Evolutionary conservation across 2,113 vertebrate genomes (phyloP), one percentile per base, ranked within the genome.

Genomic region (Heterotis niloticus): DNA sequence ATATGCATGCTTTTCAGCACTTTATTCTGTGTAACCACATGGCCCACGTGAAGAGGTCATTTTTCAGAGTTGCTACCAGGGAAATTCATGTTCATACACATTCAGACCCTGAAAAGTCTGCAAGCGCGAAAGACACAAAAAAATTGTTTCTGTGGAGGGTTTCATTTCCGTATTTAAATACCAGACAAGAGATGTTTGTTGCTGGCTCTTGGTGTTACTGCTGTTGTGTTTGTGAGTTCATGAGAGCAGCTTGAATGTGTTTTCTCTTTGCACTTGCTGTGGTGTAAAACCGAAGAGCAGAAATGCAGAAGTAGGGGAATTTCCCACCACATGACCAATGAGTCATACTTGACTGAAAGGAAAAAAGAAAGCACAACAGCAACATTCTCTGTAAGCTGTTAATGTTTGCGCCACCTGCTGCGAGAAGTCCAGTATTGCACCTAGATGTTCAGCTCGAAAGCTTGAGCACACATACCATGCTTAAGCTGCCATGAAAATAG

Each of bases 301-400:
- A 75, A 75, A 64, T 62, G 56, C 80, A 68, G 84, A 54, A 83
- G 85, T 85, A 86, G 88, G 26, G 90, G 90, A 92, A 91, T 90
- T 92, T 92, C 90, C 90, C 86, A 87, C 81, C 86, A 85, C 65
- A 84, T 92, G 90, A 91, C 87, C 91, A 88, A 89, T 85, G 24
- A 82, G 84, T 78, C 66, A 78, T 24, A n/a, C 17, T 72, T 2
- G 9, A 34, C 20, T 13, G 34, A 44, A 60, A 70, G 60, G 68
- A 68, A 76, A 78, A 78, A 78, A 62, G 18, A 57, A 65, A 54
- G 20, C 52, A 67, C 5, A 56, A 54, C n/a, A 65, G 23, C n/a
- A 26, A 5, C 16, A n/a, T 60, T 68, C 51, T 10, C 34, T 60
- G 14, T 62, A 11, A 51, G 5, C 4, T 14, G 56, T 78, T 18